Evolutionary conservation across 2,113 vertebrate genomes (phyloP).

Genomic region (Dolichotis patagonum): DNA sequence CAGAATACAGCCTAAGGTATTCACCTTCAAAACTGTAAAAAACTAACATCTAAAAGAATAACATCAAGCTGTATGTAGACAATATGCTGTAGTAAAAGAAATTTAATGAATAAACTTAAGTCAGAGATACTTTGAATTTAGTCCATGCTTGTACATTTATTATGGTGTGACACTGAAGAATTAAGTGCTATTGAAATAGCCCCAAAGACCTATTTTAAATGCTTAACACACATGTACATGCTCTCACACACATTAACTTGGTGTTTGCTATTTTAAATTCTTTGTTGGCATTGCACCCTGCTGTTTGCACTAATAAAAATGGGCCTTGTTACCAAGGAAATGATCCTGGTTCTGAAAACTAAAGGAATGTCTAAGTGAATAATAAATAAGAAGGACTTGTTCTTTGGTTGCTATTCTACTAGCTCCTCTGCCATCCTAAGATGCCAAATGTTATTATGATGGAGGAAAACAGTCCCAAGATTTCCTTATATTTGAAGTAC

Average conservation of each 20-base stretch:
- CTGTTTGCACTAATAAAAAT: background rate
- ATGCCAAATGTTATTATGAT: no score
- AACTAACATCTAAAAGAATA: background rate
- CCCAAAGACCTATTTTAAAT: constrained; percentile 15
- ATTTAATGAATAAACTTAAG: background rate
- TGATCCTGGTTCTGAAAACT: background rate
- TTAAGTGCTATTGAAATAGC: background rate
- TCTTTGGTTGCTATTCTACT: background rate
- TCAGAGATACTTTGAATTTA: background rate
- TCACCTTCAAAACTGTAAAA: background rate
- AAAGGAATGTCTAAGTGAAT: background rate
- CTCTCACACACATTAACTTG: background rate
- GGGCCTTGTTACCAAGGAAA: background rate
- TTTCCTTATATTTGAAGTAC: background rate
- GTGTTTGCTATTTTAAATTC: constrained; percentile 42
- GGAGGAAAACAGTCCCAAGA: background rate
- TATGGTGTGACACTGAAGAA: background rate
- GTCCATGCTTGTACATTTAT: background rate
- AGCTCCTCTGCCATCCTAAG: background rate
- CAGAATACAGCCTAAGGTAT: background rate
- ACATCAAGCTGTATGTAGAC: background rate
- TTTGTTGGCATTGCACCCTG: background rate
- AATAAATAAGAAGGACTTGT: background rate
- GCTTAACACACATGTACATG: background rate
- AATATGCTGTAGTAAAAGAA: background rate